Conservation (phyloP, 2,113 vertebrate species). For the Chloropsis cyanopogon region DNA sequence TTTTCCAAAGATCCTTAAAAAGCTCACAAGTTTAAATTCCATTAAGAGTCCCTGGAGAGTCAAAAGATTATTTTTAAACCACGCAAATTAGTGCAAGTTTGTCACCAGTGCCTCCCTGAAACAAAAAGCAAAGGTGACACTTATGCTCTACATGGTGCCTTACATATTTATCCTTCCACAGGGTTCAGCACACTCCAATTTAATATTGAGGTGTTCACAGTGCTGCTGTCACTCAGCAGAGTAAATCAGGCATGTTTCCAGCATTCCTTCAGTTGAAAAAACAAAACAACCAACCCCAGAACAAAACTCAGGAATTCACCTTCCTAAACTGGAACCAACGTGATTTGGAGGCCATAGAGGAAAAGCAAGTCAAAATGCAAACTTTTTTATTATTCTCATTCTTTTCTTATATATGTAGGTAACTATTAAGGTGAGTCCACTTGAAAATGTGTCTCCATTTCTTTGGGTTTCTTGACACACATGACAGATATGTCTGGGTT, state of each 20-base stretch:
- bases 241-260: neutral
- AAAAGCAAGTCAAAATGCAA: neutral
- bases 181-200: neutral
- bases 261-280: neutral
- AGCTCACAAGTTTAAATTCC: neutral
- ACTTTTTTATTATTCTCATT: neutral
- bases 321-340: fast-evolving
- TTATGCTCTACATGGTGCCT: neutral
- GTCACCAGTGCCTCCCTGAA: neutral
- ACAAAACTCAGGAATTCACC: neutral
- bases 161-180: neutral
- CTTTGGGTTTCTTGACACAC: neutral
- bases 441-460: neutral
- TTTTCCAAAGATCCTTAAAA: neutral
- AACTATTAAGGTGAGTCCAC: neutral
- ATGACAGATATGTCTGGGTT: neutral
- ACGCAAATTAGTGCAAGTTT: neutral
- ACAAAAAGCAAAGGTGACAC: neutral
- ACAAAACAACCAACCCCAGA: neutral
- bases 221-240: fast-evolving
- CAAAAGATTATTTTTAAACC: neutral
- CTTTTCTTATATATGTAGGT: neutral
- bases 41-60: neutral
- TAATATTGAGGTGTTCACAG: neutral
- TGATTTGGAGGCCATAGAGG: fast-evolving